Evolutionary conservation across 2,888 invertebrate species (phyloP), one percentile per base, ranked within the genome.

Genomic region (Clostera curtula): DNA sequence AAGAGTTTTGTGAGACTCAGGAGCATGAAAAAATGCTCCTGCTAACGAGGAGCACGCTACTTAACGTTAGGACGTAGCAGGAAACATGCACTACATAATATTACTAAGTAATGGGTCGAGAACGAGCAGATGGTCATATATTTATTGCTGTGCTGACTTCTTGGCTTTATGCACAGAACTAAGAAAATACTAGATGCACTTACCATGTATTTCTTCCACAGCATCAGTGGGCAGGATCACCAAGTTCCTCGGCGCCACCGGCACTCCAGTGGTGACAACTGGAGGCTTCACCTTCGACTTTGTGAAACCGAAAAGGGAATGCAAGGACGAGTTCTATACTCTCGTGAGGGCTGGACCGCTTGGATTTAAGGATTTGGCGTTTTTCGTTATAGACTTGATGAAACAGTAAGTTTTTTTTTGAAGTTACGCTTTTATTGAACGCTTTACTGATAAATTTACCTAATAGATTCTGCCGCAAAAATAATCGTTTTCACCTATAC

Each of bases 211-310:
- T 34, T 51, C 33, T 47, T 54, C 85, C 82, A 23, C 82, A 95
- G 95, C 95, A 8, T 90, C 91, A 4, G 91, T 93, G 12, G 93
- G 90, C 5, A 86, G 95, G 19, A 88, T 93, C 34, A 87, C 90
- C 12, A 93, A 93, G 68, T 93, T 92, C 62, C 86, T 93, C 8
- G 90, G 90, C 16, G 86, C 85, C 13, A 89, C 91, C 4, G 90
- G 90, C 5, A 89, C 88, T 0, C 95, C 95, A 0, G 68, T 95
- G 7, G 80, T 96, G 26, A 92, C 95, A 0, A 91, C 93, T 0
- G 94, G 93, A 1, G 95, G 92, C 0, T 89, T 93, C 34, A 90
- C 92, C 0, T 90, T 86, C 48, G 94, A 95, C 68, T 95, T 94
- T 60, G 89, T 90, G 13, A 76, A 85, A 27, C 84, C 87, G 9